Evolutionary conservation across 92 coral and sea anemone species (phyloP).

Genomic region (Blastomussa wellsi): DNA sequence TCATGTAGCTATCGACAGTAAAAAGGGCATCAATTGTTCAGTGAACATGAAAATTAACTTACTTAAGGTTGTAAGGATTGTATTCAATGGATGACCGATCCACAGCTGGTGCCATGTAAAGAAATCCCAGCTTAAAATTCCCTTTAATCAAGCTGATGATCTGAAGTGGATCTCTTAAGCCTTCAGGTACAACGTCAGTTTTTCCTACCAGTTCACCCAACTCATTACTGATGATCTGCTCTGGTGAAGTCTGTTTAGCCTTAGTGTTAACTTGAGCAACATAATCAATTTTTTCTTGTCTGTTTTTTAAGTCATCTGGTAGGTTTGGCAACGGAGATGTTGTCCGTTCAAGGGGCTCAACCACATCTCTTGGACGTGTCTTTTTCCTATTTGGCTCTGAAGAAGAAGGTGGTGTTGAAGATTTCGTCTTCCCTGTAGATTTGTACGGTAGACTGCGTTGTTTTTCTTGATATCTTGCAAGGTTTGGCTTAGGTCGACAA

Average conservation of each 20-base stretch:
- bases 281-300: slow-evolving; percentile 83
- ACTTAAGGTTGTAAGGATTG: slow-evolving; percentile 96
- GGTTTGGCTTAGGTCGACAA: slow-evolving; percentile 62
- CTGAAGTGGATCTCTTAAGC: slow-evolving; percentile 75
- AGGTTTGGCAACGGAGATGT: slow-evolving; percentile 88
- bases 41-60: slow-evolving; percentile 36
- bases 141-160: slow-evolving; percentile 75
- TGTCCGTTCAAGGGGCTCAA: slow-evolving; percentile 86
- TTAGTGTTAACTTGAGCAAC: slow-evolving; percentile 58
- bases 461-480: slow-evolving; percentile 83
- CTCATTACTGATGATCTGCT: slow-evolving; percentile 43
- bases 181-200: slow-evolving; percentile 59
- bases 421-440: slow-evolving; percentile 65
- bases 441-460: slow-evolving; percentile 72
- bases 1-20: too few species aligned
- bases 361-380: slow-evolving; percentile 64
- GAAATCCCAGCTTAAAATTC: slow-evolving; percentile 90
- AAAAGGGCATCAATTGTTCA: too few species aligned
- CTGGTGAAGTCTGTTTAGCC: slow-evolving; percentile 54
- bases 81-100: slow-evolving; percentile 93
- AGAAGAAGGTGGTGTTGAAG: slow-evolving; percentile 73
- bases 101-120: slow-evolving; percentile 96
- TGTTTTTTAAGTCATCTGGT: slow-evolving; percentile 78
- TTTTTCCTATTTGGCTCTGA: slow-evolving; percentile 81
- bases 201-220: slow-evolving; percentile 12